Evolutionary conservation across 2,113 vertebrate genomes (phyloP), one percentile per base, ranked within the genome.

Genomic region (Anolis sagrei): DNA sequence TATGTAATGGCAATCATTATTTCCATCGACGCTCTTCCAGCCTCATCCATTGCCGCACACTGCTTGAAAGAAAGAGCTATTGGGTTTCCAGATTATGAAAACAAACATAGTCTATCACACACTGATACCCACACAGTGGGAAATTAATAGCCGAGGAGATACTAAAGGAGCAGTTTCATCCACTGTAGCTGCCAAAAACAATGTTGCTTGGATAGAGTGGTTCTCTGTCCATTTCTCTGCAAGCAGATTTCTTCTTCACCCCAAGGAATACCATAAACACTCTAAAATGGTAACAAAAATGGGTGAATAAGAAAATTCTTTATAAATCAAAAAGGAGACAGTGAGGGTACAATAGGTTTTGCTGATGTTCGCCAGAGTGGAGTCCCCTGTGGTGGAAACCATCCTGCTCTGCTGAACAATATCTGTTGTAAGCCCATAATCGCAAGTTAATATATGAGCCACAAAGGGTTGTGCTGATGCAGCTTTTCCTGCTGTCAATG

Each of bases 401-500:
- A 39, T 75, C 54, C 72, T 44, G 44, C 62, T 8, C 49, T 51
- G 82, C 74, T 84, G 62, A 84, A 51, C 34, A 68, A 51, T 36
- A 76, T 84, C n/a, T 36, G 18, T 21, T 77, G 75, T 29, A 51
- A 44, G 51, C 62, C n/a, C 44, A 76, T 84, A 51, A 34, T 77
- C n/a, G 19, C 73, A 76, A 21, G 19, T 76, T 76, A 81, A 81
- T 81, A 81, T 69, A 68, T 49, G 44, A 19, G 62, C 16, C 64
- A 32, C 39, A 81, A 49, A 68, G n/a, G n/a, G 44, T 84, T 76
- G 23, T 84, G 62, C 74, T 84, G 74, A 34, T 27, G 23, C 51
- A 13, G n/a, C 74, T 51, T 77, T 84, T 84, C 61, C 44, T 77
- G 74, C n/a, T 36, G 49, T 68, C 44, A 54, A 51, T 68, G 61